Evolutionary conservation across 2,113 vertebrate species (phyloP).

Genomic region (Clarias batrachus): DNA sequence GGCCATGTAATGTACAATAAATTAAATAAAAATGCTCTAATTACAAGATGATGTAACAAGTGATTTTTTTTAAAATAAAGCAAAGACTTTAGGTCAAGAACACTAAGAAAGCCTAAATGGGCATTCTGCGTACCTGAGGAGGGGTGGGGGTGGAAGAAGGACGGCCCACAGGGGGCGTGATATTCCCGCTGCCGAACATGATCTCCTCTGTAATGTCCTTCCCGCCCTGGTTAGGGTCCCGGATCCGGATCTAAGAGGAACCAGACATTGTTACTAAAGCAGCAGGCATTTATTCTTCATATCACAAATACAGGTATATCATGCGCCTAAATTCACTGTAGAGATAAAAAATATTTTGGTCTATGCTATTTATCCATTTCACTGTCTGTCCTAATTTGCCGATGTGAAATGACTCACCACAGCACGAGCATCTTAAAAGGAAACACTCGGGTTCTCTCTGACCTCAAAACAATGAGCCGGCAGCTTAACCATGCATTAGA

Average conservation of each 20-base stretch:
- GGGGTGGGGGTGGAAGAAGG: conserved; percentile 86
- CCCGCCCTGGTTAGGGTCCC: conserved; percentile 96
- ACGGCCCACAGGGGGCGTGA: conserved; percentile 85
- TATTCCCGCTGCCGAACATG: conserved; percentile 96
- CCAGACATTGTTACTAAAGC: conserved; percentile 57
- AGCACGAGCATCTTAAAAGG: no score
- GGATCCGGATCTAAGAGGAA: conserved; percentile 88
- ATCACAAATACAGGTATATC: neutral
- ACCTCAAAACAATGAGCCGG: no score
- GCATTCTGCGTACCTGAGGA: conserved; percentile 80
- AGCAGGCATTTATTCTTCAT: neutral
- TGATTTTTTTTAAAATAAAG: neutral
- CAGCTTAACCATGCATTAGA: no score
- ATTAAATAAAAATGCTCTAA: neutral
- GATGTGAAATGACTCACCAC: no score
- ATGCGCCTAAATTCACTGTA: neutral
- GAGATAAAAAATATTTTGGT: neutral
- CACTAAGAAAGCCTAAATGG: neutral
- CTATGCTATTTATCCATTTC: neutral
- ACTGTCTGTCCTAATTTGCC: neutral
- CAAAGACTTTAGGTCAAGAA: neutral
- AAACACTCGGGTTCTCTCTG: no score
- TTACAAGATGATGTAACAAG: neutral
- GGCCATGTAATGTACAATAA: neutral
- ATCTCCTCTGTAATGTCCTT: conserved; percentile 98